phyloP scores from a whole-genome alignment of 2,888 invertebrate genomes.

The Falcaria lacertinaria region DNA sequence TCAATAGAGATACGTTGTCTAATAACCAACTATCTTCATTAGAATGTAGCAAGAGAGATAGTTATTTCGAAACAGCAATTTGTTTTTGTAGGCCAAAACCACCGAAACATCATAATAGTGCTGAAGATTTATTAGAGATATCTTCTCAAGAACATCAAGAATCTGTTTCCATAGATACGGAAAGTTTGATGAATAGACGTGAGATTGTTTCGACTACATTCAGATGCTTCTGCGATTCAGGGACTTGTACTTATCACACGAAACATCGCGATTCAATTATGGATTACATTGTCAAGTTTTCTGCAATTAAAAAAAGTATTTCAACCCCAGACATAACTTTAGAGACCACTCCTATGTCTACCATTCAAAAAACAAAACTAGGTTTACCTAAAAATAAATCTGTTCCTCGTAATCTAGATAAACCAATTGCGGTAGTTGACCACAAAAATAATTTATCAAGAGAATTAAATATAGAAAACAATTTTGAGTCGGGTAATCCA shows the following conservation, averaged over 20 bases:
- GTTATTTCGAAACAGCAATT: conserved; percentile 70
- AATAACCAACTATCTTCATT: conserved; percentile 50
- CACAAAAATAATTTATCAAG: conserved; percentile 47
- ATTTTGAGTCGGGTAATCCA: conserved; percentile 13
- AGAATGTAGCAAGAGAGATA: conserved; percentile 44
- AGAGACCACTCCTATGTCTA: conserved; percentile 51
- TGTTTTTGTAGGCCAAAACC: conserved; percentile 69
- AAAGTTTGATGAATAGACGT: conserved; percentile 39
- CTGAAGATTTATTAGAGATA: conserved; percentile 64
- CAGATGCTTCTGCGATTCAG: conserved; percentile 67
- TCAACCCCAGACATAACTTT: conserved; percentile 70
- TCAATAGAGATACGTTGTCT: conserved; percentile 66
- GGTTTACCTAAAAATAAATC: conserved; percentile 56
- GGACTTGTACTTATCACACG: conserved; percentile 55
- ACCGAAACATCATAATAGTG: conserved; percentile 64
- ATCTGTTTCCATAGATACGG: conserved; percentile 51
- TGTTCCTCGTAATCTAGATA: conserved; percentile 58
- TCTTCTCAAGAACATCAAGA: conserved; percentile 38
- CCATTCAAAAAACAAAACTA: conserved; percentile 28
- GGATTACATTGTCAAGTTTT: conserved; percentile 63
- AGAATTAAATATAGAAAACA: conserved; percentile 12
- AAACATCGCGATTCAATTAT: conserved; percentile 46
- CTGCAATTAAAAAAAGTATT: conserved; percentile 67
- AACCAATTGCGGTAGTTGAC: conserved; percentile 57
- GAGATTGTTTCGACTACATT: conserved; percentile 60